A percentile compares a stretch with the other conserved stretches of the same genome.
phyloP scores from a whole-genome alignment of 1,140 invertebrate species.

The Diprion similis region DNA sequence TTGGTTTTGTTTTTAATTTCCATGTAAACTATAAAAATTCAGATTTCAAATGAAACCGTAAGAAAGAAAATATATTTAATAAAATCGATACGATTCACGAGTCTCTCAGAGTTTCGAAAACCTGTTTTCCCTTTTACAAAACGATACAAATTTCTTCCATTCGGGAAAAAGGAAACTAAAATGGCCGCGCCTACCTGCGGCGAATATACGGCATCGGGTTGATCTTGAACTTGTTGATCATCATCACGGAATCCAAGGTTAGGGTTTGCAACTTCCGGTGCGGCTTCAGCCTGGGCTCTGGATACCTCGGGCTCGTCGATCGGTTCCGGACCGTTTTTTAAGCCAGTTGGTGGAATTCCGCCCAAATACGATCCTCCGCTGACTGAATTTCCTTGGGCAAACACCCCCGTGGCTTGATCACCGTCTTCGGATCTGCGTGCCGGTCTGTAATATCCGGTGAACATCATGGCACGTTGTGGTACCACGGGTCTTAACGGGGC shows the following conservation, averaged over 20 bases:
- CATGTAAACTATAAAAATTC: too few species aligned
- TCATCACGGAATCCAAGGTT: background rate
- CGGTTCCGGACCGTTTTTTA: constrained; percentile 36
- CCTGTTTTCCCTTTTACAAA: too few species aligned
- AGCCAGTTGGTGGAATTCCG: constrained; percentile 30
- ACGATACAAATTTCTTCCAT: too few species aligned
- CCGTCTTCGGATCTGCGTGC: constrained; percentile 30
- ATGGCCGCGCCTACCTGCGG: too few species aligned
- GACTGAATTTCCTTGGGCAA: constrained; percentile 51
- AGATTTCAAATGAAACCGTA: too few species aligned
- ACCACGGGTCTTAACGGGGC: constrained; percentile 30
- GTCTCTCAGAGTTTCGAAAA: too few species aligned
- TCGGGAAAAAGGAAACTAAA: too few species aligned
- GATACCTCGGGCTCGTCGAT: constrained; percentile 41
- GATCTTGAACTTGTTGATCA: background rate
- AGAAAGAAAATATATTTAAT: too few species aligned
- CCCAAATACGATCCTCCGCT: constrained; percentile 48
- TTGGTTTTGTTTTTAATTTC: too few species aligned
- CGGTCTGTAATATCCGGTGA: constrained; percentile 52
- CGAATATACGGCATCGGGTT: background rate
- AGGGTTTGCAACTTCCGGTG: constrained; percentile 30
- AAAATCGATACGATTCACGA: too few species aligned
- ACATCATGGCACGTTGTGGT: constrained; percentile 50
- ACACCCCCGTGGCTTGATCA: constrained; percentile 45
- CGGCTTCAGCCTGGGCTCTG: constrained; percentile 46